Evolutionary conservation across 2,113 vertebrate genomes (phyloP), one percentile per base, ranked within the genome.

Genomic region (Parus major): DNA sequence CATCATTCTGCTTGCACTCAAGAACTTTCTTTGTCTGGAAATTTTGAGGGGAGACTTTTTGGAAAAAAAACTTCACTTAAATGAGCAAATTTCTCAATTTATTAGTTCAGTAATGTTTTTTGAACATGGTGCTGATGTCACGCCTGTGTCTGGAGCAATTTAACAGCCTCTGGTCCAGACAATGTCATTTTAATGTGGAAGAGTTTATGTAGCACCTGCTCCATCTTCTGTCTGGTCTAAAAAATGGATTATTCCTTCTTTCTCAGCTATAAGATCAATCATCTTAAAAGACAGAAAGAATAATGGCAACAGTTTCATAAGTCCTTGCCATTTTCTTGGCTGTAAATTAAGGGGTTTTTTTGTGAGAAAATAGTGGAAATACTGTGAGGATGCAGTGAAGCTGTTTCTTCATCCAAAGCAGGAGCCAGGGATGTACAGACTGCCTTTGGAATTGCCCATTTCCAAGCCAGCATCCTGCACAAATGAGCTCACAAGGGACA

Each of bases 401-500:
- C 11, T 71, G 4, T 9, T 87, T 69, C 70, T 73, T 77, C 27
- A 22, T 56, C 79, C n/a, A 91, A 52, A 65, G n/a, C 69, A 39
- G 2, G 81, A 76, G 57, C 10, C 36, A 65, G 66, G 78, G n/a
- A 36, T 61, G 23, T 5, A 53, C 42, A 52, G 75, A 5, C 49
- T 64, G 56, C 36, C 41, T 91, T 73, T 11, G 5, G 68, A 86
- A 76, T 10, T 73, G 39, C 60, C 35, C 36, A 35, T 92, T 89
- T 92, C 83, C 70, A 71, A 72, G 60, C 79, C 77, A 80, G 42
- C 55, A 57, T 80, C 52, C 73, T 91, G 69, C 56, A 72, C 84
- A 96, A 96, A 96, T 77, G 82, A 95, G 81, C 72, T 87, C 95
- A 91, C 87, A 77, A 77, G 86, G 79, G 92, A 68, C 95, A 91